A percentile compares a stretch with the other conserved stretches of the same genome.
Evolutionary conservation across 2,888 invertebrate species (phyloP).

Genomic region (Acanthoscelides obtectus): DNA sequence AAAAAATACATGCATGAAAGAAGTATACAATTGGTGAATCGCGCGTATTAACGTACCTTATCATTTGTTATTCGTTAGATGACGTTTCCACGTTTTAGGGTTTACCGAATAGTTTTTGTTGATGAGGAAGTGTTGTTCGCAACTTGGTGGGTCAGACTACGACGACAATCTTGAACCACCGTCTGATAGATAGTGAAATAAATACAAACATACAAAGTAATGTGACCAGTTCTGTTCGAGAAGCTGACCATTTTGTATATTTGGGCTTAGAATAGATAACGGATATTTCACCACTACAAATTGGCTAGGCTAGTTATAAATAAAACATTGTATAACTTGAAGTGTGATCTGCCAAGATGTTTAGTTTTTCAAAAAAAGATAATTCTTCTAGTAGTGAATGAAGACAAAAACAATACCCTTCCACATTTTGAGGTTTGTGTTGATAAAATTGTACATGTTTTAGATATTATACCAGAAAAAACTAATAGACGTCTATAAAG

Average conservation of each 20-base stretch:
- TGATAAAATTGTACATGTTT: conserved; percentile 1
- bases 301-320: too few species aligned
- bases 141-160: background rate
- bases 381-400: background rate
- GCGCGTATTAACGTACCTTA: conserved; percentile 36
- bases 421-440: background rate
- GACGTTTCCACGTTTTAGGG: background rate
- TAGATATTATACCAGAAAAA: conserved; percentile 1
- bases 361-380: background rate
- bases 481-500: background rate
- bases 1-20: conserved; percentile 7
- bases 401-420: background rate
- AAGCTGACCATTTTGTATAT: too few species aligned
- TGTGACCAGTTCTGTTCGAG: too few species aligned
- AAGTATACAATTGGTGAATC: conserved; percentile 18
- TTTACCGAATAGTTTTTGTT: background rate
- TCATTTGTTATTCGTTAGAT: conserved; percentile 32
- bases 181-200: too few species aligned
- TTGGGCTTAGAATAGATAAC: too few species aligned
- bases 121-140: background rate
- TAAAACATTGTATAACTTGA: background rate
- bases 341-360: background rate
- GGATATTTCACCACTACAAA: too few species aligned
- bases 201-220: too few species aligned
- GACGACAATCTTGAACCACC: background rate